Evolutionary conservation across 2,888 invertebrate species (phyloP).

Genomic region (Candidula unifasciata): DNA sequence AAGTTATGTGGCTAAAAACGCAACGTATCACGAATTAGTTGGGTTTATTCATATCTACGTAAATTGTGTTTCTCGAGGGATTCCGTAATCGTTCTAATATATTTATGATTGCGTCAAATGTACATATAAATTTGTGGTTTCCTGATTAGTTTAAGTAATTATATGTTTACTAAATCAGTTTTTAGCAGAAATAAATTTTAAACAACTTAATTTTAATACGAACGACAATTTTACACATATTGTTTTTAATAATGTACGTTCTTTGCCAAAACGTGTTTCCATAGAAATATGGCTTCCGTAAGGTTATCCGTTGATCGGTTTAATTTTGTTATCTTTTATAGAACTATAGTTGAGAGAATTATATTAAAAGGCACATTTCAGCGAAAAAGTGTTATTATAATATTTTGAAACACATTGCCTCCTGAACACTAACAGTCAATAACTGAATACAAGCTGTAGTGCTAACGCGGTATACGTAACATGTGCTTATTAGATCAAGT

Average conservation of each 20-base stretch:
- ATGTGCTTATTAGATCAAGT: not conserved
- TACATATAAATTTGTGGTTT: not conserved
- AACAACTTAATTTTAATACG: not conserved
- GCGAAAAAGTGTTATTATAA: too few species aligned
- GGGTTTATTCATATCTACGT: not conserved
- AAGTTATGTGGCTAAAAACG: not conserved
- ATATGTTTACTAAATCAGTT: too few species aligned
- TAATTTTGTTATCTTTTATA: too few species aligned
- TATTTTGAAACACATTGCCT: too few species aligned
- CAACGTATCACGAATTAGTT: too few species aligned
- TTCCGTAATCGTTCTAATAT: not conserved
- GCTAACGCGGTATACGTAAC: too few species aligned
- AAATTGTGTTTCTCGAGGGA: conserved; percentile 22
- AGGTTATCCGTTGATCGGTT: not conserved
- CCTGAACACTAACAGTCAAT: too few species aligned
- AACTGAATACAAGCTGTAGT: too few species aligned
- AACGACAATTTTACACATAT: not conserved
- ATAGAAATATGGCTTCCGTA: conserved; percentile 17
- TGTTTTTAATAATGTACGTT: not conserved
- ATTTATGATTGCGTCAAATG: not conserved
- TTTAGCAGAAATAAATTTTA: not conserved
- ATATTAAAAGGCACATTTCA: too few species aligned
- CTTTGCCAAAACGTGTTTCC: conserved; percentile 5
- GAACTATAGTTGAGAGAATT: too few species aligned
- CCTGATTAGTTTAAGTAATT: too few species aligned